These are phyloP conservation scores for Nothoprocta perdicaria DNA, from an alignment of 2,113 vertebrate genomes.

Conservation along the genomic window DNA sequence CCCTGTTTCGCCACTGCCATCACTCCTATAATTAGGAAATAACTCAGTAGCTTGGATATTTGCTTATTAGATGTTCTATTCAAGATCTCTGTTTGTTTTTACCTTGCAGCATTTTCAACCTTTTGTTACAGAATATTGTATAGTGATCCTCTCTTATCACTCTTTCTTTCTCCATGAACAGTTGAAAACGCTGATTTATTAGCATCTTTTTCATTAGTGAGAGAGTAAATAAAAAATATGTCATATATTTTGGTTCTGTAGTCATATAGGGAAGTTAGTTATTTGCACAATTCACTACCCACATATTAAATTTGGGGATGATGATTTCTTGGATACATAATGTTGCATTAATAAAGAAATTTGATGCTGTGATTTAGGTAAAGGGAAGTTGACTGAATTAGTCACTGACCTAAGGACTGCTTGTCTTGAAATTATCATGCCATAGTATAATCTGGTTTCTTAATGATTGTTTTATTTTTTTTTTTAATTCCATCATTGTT, in stretches of 20 bases:
- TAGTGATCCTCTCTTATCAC: neutral
- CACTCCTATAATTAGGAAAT: neutral
- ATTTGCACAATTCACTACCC: neutral
- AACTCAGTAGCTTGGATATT: neutral
- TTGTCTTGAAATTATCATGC: neutral
- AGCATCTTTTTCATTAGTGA: neutral
- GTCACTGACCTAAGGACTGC: neutral
- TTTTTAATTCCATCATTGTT: neutral
- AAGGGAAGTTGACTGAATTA: neutral
- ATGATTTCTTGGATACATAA: conserved; percentile 42
- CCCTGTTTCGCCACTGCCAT: neutral
- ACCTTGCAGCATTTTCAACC: neutral
- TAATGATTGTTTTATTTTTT: conserved; percentile 23
- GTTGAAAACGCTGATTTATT: neutral
- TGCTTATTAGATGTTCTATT: neutral
- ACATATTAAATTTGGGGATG: conserved; percentile 32
- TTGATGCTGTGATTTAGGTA: neutral
- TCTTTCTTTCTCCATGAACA: neutral
- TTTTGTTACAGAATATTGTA: neutral
- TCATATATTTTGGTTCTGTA: neutral
- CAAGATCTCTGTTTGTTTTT: neutral
- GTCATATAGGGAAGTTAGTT: neutral
- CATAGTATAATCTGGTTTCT: neutral
- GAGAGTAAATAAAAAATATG: neutral
- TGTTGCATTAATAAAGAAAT: conserved; percentile 29